phyloP scores from a whole-genome alignment of 2,888 invertebrate species.

The Leptopterna dolabrata region DNA sequence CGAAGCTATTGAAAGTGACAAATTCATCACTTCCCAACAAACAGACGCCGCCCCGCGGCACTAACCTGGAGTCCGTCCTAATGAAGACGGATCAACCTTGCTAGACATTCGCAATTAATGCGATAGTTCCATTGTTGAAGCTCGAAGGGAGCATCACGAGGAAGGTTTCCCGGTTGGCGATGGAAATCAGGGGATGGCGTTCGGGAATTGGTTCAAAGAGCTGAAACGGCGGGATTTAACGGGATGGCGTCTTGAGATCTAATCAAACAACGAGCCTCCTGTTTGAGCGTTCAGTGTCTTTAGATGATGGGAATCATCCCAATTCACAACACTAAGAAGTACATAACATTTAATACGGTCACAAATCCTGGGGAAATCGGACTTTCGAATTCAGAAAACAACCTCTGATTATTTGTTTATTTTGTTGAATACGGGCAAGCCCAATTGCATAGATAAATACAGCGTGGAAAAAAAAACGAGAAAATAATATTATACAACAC shows the following conservation, averaged over 20 bases:
- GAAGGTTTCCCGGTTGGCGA: neutral
- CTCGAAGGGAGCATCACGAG: neutral
- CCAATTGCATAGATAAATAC: no score
- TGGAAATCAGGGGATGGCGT: neutral
- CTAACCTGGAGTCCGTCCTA: neutral
- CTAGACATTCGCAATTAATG: constrained; percentile 45
- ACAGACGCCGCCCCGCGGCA: neutral
- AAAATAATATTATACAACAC: no score
- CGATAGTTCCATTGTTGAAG: constrained; percentile 37
- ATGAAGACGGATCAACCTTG: constrained; percentile 49
- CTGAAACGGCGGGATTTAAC: neutral
- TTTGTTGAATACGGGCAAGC: no score
- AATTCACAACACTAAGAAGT: no score
- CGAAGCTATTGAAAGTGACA: constrained; percentile 46
- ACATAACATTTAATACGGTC: no score
- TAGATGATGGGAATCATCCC: neutral
- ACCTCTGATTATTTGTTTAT: no score
- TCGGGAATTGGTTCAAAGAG: neutral
- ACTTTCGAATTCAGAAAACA: no score
- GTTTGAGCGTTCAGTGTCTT: neutral
- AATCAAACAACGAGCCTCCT: neutral
- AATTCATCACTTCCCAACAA: constrained; percentile 43
- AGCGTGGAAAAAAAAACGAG: no score
- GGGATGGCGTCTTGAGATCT: neutral
- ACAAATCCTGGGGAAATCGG: no score